Percentiles rank a stretch among this genome's conserved stretches.
Conservation (phyloP, 2,113 vertebrate genomes). For the Nerophis ophidion region DNA sequence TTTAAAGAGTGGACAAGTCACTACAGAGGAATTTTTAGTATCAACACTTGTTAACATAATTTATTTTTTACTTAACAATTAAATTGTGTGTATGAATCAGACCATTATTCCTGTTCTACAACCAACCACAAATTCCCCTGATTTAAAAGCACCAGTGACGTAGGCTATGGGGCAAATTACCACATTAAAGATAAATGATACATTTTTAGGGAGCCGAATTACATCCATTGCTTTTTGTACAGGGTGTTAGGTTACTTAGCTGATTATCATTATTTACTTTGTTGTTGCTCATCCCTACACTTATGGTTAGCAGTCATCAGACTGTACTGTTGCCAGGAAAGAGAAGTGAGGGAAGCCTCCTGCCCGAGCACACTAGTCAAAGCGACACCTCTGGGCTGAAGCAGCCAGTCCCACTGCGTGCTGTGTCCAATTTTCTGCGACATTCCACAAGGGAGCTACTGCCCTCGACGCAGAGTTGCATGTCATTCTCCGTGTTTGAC, state of each 20-base stretch:
- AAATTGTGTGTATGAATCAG: conserved; percentile 34
- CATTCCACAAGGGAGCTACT: too few relatives aligned
- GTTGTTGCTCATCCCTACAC: conserved; percentile 3
- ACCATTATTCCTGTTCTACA: conserved; percentile 7
- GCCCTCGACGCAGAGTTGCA: too few relatives aligned
- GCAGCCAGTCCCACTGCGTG: too few relatives aligned
- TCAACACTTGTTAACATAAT: conserved; percentile 6
- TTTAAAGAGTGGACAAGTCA: conserved; percentile 22
- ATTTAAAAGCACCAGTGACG: conserved; percentile 9
- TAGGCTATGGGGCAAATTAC: conserved; percentile 14
- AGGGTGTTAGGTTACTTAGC: conserved; percentile 15
- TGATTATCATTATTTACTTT: conserved; percentile 9
- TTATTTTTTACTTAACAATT: conserved; percentile 32
- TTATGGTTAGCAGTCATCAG: background rate
- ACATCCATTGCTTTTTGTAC: background rate
- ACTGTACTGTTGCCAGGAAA: background rate
- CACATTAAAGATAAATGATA: conserved; percentile 31
- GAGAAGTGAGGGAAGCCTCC: too few relatives aligned
- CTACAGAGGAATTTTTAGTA: conserved; percentile 16
- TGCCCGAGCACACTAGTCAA: too few relatives aligned
- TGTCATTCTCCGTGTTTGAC: too few relatives aligned
- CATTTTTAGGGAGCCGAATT: background rate
- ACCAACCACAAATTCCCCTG: conserved; percentile 15
- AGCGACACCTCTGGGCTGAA: too few relatives aligned
- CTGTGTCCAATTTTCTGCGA: too few relatives aligned